Conservation (phyloP, 37 sponge, comb jelly and placozoan genomes). For the Mnemiopsis leidyi region DNA sequence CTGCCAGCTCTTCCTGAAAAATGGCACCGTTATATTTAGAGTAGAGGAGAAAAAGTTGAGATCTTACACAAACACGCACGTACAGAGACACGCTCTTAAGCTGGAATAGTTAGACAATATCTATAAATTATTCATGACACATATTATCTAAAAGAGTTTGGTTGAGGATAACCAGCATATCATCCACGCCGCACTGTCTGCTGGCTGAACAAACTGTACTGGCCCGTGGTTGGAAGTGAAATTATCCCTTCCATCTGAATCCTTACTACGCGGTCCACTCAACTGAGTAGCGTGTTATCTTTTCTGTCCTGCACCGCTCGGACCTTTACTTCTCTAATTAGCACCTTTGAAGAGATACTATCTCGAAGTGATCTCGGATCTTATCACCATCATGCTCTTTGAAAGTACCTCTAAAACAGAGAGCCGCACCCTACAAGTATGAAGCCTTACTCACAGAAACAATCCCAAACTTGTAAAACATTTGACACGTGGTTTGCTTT, state of each 20-base stretch:
- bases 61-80: too few relatives aligned
- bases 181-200: not conserved
- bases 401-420: not conserved
- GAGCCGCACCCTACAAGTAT: not conserved
- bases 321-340: not conserved
- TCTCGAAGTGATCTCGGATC: not conserved
- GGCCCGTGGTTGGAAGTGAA: too few relatives aligned
- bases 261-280: not conserved
- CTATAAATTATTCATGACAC: not conserved
- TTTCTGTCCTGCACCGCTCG: not conserved
- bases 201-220: not conserved
- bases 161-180: not conserved
- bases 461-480: not conserved
- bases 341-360: not conserved
- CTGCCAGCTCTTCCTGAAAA: slow-evolving; percentile 16
- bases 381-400: not conserved
- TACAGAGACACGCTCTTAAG: too few relatives aligned
- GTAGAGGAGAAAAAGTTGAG: too few relatives aligned
- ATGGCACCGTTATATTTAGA: too few relatives aligned
- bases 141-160: not conserved
- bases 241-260: not conserved
- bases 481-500: not conserved
- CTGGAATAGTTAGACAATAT: not conserved
- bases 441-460: not conserved
- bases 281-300: not conserved